Evolutionary conservation across 2,113 vertebrate genomes (phyloP).

Genomic region (Cnemophilus loriae): DNA sequence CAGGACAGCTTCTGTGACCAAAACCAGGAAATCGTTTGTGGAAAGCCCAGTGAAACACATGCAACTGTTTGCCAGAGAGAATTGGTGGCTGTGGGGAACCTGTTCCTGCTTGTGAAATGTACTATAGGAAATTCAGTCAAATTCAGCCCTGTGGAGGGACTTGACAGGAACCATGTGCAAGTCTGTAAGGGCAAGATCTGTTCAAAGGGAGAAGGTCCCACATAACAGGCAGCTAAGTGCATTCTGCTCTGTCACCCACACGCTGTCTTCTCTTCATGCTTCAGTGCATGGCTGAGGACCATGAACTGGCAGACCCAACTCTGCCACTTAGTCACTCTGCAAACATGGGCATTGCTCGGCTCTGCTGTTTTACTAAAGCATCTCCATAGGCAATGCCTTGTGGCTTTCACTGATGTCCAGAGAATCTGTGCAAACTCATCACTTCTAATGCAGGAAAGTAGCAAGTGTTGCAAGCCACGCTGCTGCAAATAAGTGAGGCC

Average conservation of each 20-base stretch:
- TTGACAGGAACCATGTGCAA: accelerated
- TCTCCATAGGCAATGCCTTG: not conserved
- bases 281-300: not conserved
- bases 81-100: not conserved
- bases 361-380: not conserved
- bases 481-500: not conserved
- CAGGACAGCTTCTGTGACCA: not conserved
- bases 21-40: not conserved
- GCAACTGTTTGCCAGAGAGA: not conserved
- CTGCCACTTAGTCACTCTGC: not conserved
- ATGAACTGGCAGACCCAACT: not conserved
- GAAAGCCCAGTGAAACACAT: not conserved
- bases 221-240: accelerated
- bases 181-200: not conserved
- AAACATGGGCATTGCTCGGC: not conserved
- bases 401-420: not conserved
- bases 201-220: not conserved
- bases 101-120: not conserved
- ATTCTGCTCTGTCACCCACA: not conserved
- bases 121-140: not conserved
- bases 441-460: not conserved
- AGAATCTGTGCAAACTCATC: not conserved
- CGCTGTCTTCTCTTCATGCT: not conserved
- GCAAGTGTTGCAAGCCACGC: not conserved
- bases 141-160: not conserved